Conservation (phyloP, 1,140 invertebrate genomes). For the Pemphigus obesinymphae region DNA sequence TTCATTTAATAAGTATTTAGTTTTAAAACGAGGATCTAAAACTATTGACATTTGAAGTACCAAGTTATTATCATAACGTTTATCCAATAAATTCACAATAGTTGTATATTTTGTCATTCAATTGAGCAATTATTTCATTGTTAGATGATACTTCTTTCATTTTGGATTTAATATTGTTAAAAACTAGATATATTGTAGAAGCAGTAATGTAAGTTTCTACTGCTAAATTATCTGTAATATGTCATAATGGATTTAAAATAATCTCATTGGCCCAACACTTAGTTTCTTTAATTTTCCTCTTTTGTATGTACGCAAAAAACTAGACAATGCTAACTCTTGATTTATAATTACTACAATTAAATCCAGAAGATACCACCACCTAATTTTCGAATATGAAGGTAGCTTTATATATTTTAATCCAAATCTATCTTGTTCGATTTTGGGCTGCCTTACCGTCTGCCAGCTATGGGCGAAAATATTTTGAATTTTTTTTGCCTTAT, state of each 20-base stretch:
- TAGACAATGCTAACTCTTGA: background rate
- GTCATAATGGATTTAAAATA: background rate
- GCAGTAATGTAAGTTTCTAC: background rate
- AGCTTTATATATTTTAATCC: background rate
- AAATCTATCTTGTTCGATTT: background rate
- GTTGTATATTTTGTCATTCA: background rate
- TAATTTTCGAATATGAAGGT: background rate
- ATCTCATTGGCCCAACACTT: background rate
- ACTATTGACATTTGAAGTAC: background rate
- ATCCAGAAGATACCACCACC: background rate
- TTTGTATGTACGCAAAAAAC: background rate
- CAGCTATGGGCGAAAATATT: background rate
- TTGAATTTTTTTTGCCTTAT: background rate
- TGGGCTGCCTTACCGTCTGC: background rate
- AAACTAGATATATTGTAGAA: background rate
- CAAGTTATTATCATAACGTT: background rate
- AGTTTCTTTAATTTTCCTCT: background rate
- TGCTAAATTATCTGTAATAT: background rate
- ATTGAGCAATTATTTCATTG: background rate
- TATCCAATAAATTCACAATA: too few species aligned
- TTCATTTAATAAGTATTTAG: background rate
- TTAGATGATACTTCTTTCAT: background rate
- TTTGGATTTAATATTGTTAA: background rate
- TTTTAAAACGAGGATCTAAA: background rate
- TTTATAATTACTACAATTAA: background rate